Evolutionary conservation across 2,888 invertebrate genomes (phyloP).

Genomic region (Mesopsocus fuscifrons): DNA sequence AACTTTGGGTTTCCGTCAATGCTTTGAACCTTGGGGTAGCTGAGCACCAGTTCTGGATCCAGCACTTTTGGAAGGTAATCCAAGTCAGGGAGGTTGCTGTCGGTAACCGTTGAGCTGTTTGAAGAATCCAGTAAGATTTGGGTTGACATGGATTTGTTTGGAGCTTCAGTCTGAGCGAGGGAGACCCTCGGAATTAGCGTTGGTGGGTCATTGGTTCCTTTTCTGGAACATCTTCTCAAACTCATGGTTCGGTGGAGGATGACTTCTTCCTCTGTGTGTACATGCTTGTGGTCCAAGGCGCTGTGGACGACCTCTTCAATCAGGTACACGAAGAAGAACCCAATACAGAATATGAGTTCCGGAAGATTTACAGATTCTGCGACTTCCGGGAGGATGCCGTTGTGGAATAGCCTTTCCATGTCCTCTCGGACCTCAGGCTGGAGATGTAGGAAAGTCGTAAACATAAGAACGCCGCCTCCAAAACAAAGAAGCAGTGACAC

Average conservation of each 20-base stretch:
- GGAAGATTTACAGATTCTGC: slow-evolving; percentile 31
- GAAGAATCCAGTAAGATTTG: slow-evolving; percentile 4
- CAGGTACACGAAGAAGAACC: slow-evolving; percentile 42
- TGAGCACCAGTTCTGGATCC: background rate
- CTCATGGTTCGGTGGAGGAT: slow-evolving; percentile 34
- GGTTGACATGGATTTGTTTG: slow-evolving; percentile 1
- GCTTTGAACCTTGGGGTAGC: background rate
- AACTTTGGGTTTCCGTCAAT: background rate
- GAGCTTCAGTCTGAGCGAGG: background rate
- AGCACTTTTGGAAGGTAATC: background rate
- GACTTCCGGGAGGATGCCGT: slow-evolving; percentile 25
- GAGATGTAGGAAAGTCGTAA: slow-evolving; percentile 42
- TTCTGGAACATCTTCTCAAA: slow-evolving; percentile 27
- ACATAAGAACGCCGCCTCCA: slow-evolving; percentile 43
- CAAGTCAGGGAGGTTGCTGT: background rate
- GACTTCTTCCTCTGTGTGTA: slow-evolving; percentile 24
- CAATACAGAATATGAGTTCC: slow-evolving; percentile 37
- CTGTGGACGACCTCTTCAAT: slow-evolving; percentile 40
- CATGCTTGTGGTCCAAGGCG: slow-evolving; percentile 25
- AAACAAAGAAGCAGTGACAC: slow-evolving; percentile 39
- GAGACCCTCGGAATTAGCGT: slow-evolving; percentile 9
- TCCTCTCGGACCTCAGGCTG: slow-evolving; percentile 43
- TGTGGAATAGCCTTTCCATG: slow-evolving; percentile 28
- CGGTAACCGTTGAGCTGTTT: slow-evolving; percentile 1
- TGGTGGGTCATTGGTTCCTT: background rate